phyloP scores from a whole-genome alignment of 2,888 invertebrate genomes.

The Germaria angustata region DNA sequence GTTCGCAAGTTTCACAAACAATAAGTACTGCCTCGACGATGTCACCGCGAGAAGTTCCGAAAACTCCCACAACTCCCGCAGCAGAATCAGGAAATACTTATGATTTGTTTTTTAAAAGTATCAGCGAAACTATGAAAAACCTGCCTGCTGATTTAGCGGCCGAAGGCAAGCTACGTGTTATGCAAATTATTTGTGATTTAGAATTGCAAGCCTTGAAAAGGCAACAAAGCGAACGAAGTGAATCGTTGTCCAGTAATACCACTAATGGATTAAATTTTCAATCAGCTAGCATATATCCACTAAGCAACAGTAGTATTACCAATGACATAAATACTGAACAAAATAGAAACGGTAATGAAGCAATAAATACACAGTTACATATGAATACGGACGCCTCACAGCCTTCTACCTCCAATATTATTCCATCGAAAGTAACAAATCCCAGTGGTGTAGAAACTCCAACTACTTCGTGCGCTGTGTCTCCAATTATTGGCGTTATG shows the following conservation, averaged over 20 bases:
- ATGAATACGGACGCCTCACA: slow-evolving; percentile 8
- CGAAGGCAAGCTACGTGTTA: slow-evolving; percentile 75
- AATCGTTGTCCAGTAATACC: slow-evolving; percentile 13
- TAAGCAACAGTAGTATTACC: background rate
- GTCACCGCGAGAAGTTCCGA: background rate
- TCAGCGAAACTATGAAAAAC: slow-evolving; percentile 73
- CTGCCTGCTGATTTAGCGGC: slow-evolving; percentile 74
- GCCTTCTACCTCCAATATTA: background rate
- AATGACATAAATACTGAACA: slow-evolving; percentile 5
- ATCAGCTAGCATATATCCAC: background rate
- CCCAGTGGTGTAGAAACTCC: background rate
- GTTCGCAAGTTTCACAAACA: background rate
- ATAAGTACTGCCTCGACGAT: background rate
- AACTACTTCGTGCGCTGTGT: background rate
- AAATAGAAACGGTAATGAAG: slow-evolving; percentile 12
- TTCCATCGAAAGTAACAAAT: background rate
- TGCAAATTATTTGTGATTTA: slow-evolving; percentile 75
- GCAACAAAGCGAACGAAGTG: slow-evolving; percentile 32
- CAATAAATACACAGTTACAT: slow-evolving; percentile 23
- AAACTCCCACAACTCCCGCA: background rate
- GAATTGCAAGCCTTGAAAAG: slow-evolving; percentile 72
- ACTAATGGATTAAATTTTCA: slow-evolving; percentile 2
- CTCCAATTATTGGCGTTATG: slow-evolving; percentile 58
- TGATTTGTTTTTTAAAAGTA: slow-evolving; percentile 75
- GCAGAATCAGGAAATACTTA: slow-evolving; percentile 66